These are phyloP conservation scores for Brachystomella parvula DNA, from an alignment of 1,140 invertebrate species.

Conservation along the genomic window DNA sequence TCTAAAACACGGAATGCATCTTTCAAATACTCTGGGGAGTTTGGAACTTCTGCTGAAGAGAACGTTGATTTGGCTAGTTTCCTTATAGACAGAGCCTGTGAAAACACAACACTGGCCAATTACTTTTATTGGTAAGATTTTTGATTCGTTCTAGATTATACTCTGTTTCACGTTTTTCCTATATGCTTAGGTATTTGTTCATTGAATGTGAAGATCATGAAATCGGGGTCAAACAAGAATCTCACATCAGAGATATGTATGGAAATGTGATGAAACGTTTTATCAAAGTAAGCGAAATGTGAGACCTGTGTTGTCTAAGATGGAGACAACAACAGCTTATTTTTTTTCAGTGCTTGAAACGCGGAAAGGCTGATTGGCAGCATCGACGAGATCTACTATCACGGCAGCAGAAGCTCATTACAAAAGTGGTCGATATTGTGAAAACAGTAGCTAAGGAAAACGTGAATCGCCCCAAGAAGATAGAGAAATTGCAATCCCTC, in stretches of 20 bases:
- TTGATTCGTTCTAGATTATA: not conserved
- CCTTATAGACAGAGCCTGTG: conserved; percentile 78
- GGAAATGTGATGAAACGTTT: conserved; percentile 80
- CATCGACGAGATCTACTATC: conserved; percentile 60
- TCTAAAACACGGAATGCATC: not conserved
- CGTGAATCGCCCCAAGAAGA: conserved; percentile 84
- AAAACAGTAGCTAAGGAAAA: conserved; percentile 84
- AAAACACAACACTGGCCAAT: conserved; percentile 82
- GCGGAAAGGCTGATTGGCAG: conserved; percentile 60
- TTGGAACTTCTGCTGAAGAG: not conserved
- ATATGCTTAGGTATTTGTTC: conserved; percentile 59
- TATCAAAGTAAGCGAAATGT: conserved; percentile 47
- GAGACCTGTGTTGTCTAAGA: not conserved
- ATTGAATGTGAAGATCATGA: conserved; percentile 79
- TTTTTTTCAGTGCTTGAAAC: conserved; percentile 41
- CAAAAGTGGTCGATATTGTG: conserved; percentile 80
- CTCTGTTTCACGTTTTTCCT: not conserved
- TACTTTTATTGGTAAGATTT: conserved; percentile 83
- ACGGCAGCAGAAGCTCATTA: conserved; percentile 82
- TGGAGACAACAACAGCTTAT: conserved; percentile 1
- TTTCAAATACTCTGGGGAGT: not conserved
- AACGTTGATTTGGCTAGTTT: conserved; percentile 74
- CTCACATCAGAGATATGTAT: conserved; percentile 74
- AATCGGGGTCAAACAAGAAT: conserved; percentile 60
- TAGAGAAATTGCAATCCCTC: conserved; percentile 74